Base-by-base conservation (phyloP, 2,888 invertebrate genomes). In the Pseudanteris insignis region DNA sequence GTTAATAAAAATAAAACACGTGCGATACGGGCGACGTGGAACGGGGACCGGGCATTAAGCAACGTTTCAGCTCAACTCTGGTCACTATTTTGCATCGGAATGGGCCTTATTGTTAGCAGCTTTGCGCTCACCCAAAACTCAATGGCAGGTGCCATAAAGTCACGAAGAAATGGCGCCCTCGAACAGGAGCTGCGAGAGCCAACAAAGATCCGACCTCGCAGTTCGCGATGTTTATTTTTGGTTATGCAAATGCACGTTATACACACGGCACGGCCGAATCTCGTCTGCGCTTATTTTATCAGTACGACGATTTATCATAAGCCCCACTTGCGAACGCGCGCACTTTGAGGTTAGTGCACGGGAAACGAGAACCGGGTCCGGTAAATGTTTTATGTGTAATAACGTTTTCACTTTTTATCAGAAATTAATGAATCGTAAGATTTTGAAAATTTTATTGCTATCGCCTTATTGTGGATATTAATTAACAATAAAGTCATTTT, bases 101-200 rank as follows among this genome's bases (percentile, higher is more conserved):
- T 74, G 66, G 68, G 67, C 64, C 68, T 74, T 70, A 73, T 73
- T 73, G 72, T 75, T 72, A 66, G 66, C 67, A 63, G 67, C 63
- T 64, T 70, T 62, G 68, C 66, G 60, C 64, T 57, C 66, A 63
- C 60, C 68, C 67, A 67, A 72, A 72, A 67, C 68, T 66, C 65
- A 50, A 44, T 65, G 70, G 67, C 70, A 71, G 67, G 66, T 70
- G 67, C 70, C 67, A 69, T 71, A 72, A 72, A 70, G 64, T 72
- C 65, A 57, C 65, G 51, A 62, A 66, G 65, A 62, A 53, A 69
- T 61, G 64, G 68, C 64, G 62, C 66, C 66, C 65, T 66, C 65
- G 67, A 70, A 70, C 63, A 64, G 69, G 63, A 61, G 63, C 65
- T 58, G 30, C 64, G 44, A 47, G 43, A 62, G 66, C 66, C 66